A percentile compares a stretch with the other conserved stretches of the same genome.
Evolutionary conservation across 2,888 invertebrate genomes (phyloP).

Genomic region (Drosophila atripex): DNA sequence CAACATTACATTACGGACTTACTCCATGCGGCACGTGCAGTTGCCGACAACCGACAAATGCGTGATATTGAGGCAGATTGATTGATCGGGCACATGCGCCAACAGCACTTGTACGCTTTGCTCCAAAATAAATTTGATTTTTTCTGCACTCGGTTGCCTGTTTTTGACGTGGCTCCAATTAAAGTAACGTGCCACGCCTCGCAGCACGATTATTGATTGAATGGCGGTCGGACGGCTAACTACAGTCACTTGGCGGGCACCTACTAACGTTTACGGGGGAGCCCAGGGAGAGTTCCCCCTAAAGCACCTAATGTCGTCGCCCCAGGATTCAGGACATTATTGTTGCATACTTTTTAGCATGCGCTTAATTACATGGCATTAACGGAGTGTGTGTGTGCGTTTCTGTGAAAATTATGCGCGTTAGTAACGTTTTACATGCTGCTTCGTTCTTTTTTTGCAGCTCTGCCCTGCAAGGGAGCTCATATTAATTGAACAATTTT

Average conservation of each 20-base stretch:
- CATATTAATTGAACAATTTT: constrained; percentile 75
- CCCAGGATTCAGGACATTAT: constrained; percentile 44
- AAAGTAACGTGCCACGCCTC: constrained; percentile 55
- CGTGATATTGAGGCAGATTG: constrained; percentile 43
- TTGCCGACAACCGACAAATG: constrained; percentile 27
- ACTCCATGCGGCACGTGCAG: constrained; percentile 6
- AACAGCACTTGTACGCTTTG: constrained; percentile 23
- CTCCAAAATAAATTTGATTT: constrained; percentile 43
- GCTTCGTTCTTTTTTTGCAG: constrained; percentile 4
- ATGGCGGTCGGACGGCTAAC: constrained; percentile 52
- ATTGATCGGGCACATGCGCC: constrained; percentile 31
- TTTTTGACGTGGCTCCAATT: constrained; percentile 64
- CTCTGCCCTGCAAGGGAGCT: constrained; percentile 47
- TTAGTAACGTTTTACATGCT: constrained; percentile 58
- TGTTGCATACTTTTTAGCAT: constrained; percentile 75
- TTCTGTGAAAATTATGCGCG: constrained; percentile 60
- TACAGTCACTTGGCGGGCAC: constrained; percentile 16
- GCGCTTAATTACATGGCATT: constrained; percentile 74
- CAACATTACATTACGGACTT: constrained; percentile 1
- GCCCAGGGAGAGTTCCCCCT: not conserved
- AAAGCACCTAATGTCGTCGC: not conserved
- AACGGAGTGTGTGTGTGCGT: constrained; percentile 34
- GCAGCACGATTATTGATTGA: constrained; percentile 65
- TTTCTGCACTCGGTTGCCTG: constrained; percentile 51
- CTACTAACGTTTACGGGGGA: not conserved